Evolutionary conservation across 2,797 vertebrate species (phyloP).

Genomic region (Dromococcyx pavoninus): DNA sequence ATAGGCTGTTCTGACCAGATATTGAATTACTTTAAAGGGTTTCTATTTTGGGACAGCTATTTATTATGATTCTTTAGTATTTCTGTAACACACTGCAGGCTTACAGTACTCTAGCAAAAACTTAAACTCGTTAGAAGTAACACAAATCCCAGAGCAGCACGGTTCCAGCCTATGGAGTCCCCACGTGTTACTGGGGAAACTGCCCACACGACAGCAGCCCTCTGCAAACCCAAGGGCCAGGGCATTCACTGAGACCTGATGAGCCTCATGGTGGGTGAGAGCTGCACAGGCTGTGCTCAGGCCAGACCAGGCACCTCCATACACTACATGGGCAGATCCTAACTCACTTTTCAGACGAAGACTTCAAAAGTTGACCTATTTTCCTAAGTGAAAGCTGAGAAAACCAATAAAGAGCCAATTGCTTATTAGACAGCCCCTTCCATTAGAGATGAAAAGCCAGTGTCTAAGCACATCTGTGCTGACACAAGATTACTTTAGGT

Average conservation of each 20-base stretch:
- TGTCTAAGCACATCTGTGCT: not conserved
- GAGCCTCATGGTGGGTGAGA: fast-evolving
- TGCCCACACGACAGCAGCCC: not conserved
- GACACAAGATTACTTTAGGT: not conserved
- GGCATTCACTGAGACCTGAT: fast-evolving
- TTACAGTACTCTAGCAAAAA: not conserved
- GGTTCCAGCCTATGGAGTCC: not conserved
- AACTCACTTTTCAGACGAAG: not conserved
- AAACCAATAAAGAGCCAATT: not conserved
- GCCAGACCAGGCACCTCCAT: not conserved
- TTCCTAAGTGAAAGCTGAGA: not conserved
- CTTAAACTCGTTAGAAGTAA: not conserved
- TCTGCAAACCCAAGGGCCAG: not conserved
- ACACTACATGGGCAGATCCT: fast-evolving
- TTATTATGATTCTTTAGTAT: not conserved
- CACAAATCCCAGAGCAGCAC: not conserved
- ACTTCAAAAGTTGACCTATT: not conserved
- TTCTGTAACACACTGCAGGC: not conserved
- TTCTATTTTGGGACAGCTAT: not conserved
- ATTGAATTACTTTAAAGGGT: not conserved
- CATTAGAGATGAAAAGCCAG: not conserved
- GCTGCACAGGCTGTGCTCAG: fast-evolving
- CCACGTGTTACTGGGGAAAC: not conserved
- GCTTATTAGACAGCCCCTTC: not conserved
- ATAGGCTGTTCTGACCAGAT: not conserved